These are phyloP conservation scores for Ginglymostoma cirratum DNA, from an alignment of 2,113 vertebrate species.

Conservation along the genomic window DNA sequence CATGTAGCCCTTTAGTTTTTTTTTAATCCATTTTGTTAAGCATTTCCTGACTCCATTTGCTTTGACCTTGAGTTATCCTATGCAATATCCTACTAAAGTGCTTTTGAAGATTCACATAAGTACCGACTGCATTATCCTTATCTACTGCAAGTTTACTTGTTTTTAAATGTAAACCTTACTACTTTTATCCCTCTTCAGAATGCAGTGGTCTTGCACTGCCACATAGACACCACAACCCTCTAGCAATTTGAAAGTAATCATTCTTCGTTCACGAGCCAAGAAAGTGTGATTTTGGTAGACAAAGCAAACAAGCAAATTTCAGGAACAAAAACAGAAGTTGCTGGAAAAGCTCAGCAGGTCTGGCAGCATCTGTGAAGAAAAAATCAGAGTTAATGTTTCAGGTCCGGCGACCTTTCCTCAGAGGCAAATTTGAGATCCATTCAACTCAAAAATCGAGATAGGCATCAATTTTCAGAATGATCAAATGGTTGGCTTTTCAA, in stretches of 20 bases:
- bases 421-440: background rate
- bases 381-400: too few relatives aligned
- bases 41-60: background rate
- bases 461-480: background rate
- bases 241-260: background rate
- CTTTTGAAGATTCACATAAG: background rate
- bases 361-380: too few relatives aligned
- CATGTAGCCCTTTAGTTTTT: background rate
- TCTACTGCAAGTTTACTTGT: background rate
- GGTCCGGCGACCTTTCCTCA: too few relatives aligned
- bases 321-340: background rate
- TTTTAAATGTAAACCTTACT: background rate
- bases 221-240: background rate
- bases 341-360: too few relatives aligned
- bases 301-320: background rate
- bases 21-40: background rate
- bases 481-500: background rate
- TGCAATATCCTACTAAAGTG: background rate
- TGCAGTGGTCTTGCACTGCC: background rate
- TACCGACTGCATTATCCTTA: background rate
- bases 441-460: background rate
- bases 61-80: background rate
- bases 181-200: background rate
- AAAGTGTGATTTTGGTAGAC: background rate
- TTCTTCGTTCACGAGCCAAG: background rate